Evolutionary conservation across 2,888 invertebrate genomes (phyloP).

Genomic region (Emmelina monodactyla): DNA sequence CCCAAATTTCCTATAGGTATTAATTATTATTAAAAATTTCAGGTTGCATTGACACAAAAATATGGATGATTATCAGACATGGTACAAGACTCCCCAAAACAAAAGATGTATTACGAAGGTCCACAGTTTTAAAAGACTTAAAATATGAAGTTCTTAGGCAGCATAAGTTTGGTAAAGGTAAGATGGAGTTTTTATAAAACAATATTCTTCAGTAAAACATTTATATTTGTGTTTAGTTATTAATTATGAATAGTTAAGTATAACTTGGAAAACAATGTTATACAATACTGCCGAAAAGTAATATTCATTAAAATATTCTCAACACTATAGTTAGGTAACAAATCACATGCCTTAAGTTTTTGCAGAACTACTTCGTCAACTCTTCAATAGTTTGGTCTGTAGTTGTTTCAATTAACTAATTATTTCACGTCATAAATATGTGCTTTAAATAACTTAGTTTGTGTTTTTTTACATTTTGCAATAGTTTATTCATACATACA

Average conservation of each 20-base stretch:
- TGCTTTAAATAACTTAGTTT: no score
- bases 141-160: slow-evolving; percentile 62
- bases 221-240: neutral
- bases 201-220: slow-evolving; percentile 1
- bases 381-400: no score
- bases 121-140: slow-evolving; percentile 56
- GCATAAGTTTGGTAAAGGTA: slow-evolving; percentile 55
- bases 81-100: slow-evolving; percentile 78
- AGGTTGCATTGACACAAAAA: slow-evolving; percentile 72
- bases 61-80: slow-evolving; percentile 81
- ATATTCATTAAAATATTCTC: no score
- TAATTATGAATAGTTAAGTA: neutral
- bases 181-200: slow-evolving; percentile 8
- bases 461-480: no score
- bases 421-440: no score
- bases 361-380: no score
- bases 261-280: neutral
- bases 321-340: no score
- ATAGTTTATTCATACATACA: no score
- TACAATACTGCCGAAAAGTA: no score
- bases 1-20: slow-evolving; percentile 1
- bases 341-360: no score
- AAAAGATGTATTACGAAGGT: slow-evolving; percentile 63
- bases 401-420: no score
- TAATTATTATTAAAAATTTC: slow-evolving; percentile 17